phyloP scores from a whole-genome alignment of 2,797 vertebrate genomes.

The Trachops cirrhosus region DNA sequence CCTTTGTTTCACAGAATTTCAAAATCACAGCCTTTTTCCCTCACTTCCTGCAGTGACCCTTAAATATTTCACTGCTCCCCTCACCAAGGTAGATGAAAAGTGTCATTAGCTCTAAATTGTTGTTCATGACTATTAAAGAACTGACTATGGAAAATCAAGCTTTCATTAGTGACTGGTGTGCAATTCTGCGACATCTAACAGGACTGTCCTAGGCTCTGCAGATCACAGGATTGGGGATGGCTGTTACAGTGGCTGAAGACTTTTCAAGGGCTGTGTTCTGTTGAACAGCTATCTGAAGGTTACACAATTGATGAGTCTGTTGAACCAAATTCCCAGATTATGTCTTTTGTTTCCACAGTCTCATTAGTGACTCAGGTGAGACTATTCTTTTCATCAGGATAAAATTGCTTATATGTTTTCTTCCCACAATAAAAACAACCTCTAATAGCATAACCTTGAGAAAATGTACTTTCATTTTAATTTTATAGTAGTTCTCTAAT shows the following conservation, averaged over 20 bases:
- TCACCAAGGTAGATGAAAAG: neutral
- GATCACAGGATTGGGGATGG: neutral
- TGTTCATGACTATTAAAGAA: neutral
- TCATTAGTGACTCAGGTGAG: neutral
- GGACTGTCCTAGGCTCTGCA: neutral
- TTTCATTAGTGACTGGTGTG: neutral
- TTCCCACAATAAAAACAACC: neutral
- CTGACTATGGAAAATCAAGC: neutral
- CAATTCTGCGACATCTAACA: neutral
- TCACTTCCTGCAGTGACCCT: neutral
- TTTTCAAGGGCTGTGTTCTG: neutral
- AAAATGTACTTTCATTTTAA: slow-evolving; percentile 48
- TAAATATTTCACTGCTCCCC: neutral
- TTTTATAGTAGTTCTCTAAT: slow-evolving; percentile 53
- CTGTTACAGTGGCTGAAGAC: slow-evolving; percentile 7
- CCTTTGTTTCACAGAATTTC: neutral
- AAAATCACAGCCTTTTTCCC: neutral
- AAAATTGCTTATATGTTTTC: slow-evolving; percentile 3
- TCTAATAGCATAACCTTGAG: slow-evolving; percentile 35
- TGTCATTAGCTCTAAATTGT: slow-evolving; percentile 11
- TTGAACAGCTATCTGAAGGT: neutral
- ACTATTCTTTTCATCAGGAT: neutral
- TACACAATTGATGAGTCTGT: no score
- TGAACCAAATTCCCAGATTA: neutral
- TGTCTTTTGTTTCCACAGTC: neutral